Evolutionary conservation across 2,888 invertebrate genomes (phyloP), one percentile per base, ranked within the genome.

Genomic region (Subacronicta megacephala): DNA sequence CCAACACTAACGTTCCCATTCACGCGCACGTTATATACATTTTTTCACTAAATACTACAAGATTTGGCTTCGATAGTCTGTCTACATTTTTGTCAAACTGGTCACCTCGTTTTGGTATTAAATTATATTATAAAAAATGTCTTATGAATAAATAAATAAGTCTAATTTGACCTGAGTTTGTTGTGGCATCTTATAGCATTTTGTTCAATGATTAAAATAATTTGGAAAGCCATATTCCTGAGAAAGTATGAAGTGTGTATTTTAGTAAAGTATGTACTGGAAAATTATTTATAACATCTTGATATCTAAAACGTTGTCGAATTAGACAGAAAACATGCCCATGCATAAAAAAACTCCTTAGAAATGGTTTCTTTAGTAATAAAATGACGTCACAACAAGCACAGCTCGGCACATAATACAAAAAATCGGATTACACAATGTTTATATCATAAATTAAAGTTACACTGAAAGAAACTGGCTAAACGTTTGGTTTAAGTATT

Each of bases 61-160:
- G 71, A 68, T 76, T 75, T 75, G 75, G 77, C 74, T 76, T 75
- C 51, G 47, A 58, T 74, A 68, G 62, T 71, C 68, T 70, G 73
- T 52, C 45, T 62, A 79, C 71, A 78, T 80, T 78, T 74, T 78
- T 79, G 74, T 79, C 68, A 75, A 83, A 90, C 89, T 90, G 89
- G 87, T 90, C 88, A 84, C 83, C 85, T 79, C 79, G 77, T 82
- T 90, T 92, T 92, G 91, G 91, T 90, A 89, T 89, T 83, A 80
- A 79, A 84, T 66, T 62, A 58, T 53, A 52, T 60, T 53, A 57
- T 66, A 71, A 58, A n/a, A 69, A 61, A 74, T 50, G 57, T 68
- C 66, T 69, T 78, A 77, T 18, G 37, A 47, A 63, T 73, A 71
- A 74, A 75, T 75, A 74, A 70, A 67, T 72, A 72, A 41, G 23